These are phyloP conservation scores for Echinops telfairi DNA, from an alignment of 2,113 vertebrate species.

Conservation along the genomic window DNA sequence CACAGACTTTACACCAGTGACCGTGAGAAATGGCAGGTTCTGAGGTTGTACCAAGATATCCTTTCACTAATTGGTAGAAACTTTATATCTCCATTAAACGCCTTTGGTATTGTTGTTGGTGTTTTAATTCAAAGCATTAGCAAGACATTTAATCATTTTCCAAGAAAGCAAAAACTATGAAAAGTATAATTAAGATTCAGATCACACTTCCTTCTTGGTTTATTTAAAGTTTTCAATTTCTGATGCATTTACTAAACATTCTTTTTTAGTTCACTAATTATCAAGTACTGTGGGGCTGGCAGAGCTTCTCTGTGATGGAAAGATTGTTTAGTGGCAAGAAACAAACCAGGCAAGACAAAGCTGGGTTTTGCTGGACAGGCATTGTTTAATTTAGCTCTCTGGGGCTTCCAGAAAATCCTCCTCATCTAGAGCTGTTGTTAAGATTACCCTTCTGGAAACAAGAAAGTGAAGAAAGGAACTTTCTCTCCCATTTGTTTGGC, in stretches of 20 bases:
- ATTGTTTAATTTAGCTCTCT: constrained; percentile 81
- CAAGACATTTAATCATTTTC: constrained; percentile 60
- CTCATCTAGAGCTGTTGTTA: constrained; percentile 58
- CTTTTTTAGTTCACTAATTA: constrained; percentile 83
- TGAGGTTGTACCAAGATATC: too few species aligned
- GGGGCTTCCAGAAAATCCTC: constrained; percentile 72
- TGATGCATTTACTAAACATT: constrained; percentile 76
- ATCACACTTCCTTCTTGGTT: constrained; percentile 50
- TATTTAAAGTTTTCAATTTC: constrained; percentile 68
- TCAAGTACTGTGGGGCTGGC: constrained; percentile 50
- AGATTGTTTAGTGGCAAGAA: constrained; percentile 61
- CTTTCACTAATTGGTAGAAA: constrained; percentile 53
- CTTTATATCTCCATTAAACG: constrained; percentile 60
- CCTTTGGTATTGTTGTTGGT: not conserved
- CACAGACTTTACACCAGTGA: not conserved
- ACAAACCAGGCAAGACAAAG: constrained; percentile 47
- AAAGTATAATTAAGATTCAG: constrained; percentile 79
- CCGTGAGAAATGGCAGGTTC: too few species aligned
- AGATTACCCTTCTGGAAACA: constrained; percentile 74
- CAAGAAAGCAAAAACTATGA: constrained; percentile 51
- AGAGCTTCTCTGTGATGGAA: constrained; percentile 68
- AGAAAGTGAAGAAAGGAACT: constrained; percentile 47
- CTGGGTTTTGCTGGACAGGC: constrained; percentile 52
- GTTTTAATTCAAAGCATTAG: constrained; percentile 49
- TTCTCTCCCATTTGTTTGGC: constrained; percentile 35